A percentile compares a stretch with the other conserved stretches of the same genome.
Conservation (phyloP, 2,113 vertebrate genomes). For the Peromyscus polionotus region DNA sequence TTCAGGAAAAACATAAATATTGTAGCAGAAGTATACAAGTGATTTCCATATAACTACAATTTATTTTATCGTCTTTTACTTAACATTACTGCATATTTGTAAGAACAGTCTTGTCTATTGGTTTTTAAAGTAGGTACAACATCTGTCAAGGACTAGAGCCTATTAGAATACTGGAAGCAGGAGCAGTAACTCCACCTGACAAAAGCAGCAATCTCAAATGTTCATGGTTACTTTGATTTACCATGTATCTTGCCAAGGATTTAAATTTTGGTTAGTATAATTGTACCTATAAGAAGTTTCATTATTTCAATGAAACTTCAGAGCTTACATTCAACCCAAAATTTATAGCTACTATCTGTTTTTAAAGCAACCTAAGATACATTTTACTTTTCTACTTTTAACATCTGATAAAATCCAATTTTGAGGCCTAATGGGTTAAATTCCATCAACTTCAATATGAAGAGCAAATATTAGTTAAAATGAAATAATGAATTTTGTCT, state of each 20-base stretch:
- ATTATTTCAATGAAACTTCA: not conserved
- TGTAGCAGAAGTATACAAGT: not conserved
- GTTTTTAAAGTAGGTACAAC: constrained; percentile 37
- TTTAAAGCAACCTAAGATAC: not conserved
- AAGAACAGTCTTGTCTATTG: not conserved
- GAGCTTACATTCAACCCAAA: not conserved
- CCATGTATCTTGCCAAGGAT: not conserved
- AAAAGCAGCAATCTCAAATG: not conserved
- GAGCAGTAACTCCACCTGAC: not conserved
- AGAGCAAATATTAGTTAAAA: constrained; percentile 20
- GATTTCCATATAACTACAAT: not conserved
- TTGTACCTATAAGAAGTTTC: not conserved
- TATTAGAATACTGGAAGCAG: not conserved
- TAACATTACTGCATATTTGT: not conserved
- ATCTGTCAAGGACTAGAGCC: not conserved
- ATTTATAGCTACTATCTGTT: not conserved
- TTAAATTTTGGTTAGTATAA: not conserved
- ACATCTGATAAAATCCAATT: not conserved
- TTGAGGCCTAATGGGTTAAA: not conserved
- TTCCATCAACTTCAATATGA: constrained; percentile 26
- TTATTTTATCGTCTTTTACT: not conserved
- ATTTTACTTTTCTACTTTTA: not conserved
- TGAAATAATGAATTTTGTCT: not conserved
- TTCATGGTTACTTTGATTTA: not conserved
- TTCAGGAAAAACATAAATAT: not conserved